Evolutionary conservation across 2,113 vertebrate species (phyloP), one percentile per base, ranked within the genome.

Genomic region (Hepsetus odoe): DNA sequence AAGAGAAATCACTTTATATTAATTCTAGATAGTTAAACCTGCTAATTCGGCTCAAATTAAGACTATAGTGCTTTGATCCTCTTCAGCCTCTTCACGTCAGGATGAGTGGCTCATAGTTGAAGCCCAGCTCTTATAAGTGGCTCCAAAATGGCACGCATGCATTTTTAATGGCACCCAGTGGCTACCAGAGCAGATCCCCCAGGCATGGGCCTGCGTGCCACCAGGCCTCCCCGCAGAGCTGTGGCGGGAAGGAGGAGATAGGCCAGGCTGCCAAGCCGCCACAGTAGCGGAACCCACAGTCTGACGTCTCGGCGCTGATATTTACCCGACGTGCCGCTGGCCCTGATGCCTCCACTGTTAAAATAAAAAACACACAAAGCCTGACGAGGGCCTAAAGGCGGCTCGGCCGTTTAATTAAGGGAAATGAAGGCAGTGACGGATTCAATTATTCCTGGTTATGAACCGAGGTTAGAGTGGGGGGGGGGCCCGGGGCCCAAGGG

Each of bases 341-440:
- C 76, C 73, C 77, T 61, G 80, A 83, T 77, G 84, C 86, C 35
- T 58, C 62, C 80, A 85, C 73, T 66, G 68, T 69, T 76, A 65
- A 70, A 83, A 84, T 67, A 69, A 46, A 55, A 55, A 20, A 51
- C 4, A 55, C 51, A 55, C 51, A 49, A 87, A 82, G 81, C 76
- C 65, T 81, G 77, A 82, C 72, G 76, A 84, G 83, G 80, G 78
- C 78, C 82, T 74, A 49, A 80, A 73, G 71, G 81, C 82, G 78
- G 79, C 77, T 84, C 85, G 87, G 73, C 85, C 86, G 84, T 90
- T 91, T 91, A 86, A 91, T 91, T 91, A 88, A 88, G 78, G n/a
- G 85, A 84, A 90, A 91, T 92, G 90, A 89, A 84, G 82, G 72
- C 85, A 82, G 88, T 88, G 86, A 88, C 76, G 77, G 88, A 88